Base-by-base conservation (phyloP, 2,113 vertebrate genomes). In the Typhlomys cinereus region DNA sequence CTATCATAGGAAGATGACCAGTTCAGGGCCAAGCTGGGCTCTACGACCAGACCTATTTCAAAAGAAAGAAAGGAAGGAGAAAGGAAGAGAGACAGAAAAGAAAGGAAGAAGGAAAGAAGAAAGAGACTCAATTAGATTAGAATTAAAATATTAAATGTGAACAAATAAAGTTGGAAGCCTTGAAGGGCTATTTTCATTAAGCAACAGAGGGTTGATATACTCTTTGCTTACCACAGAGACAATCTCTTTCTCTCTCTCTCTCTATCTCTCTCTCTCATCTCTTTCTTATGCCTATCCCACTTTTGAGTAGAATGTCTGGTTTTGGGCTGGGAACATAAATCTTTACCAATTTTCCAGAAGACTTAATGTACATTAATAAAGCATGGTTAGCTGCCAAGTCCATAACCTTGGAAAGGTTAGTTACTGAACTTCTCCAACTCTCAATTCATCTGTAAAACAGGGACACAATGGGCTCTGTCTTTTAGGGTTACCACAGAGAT, bases 181-280 rank as follows among this genome's bases (percentile, higher is more conserved):
- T 41, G 27, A 90, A 94, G 52, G 41, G n/a, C 57, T 93, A 66
- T 70, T 87, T 96, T 71, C 88, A 70, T 88, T 79, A 88, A 90
- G 52, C 73, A 88, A 23, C 44, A 41, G 54, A 88, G 85, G 41
- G 29, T 73, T 29, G 41, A 41, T 41, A 17, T 4, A 31, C n/a
- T 20, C 57, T 34, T 88, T 90, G 67, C 79, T 85, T 14, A 41
- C 46, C 54, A 31, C 18, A 59, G 84, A 69, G 34, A 69, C 67
- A 44, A 41, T 67, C 69, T 52, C 52, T 25, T 31, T 88, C 57
- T 52, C 27, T 41, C 57, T 1, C 41, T 82, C 25, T 79, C 31
- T 4, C 62, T 52, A n/a, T 78, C 21, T 82, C 36, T 2, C 61
- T 52, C 86, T 69, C 54, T n/a, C n/a, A n/a, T n/a, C n/a, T n/a